A percentile compares a stretch with the other conserved stretches of the same genome.
phyloP scores from a whole-genome alignment of 2,113 vertebrate genomes.

The Sander lucioperca region DNA sequence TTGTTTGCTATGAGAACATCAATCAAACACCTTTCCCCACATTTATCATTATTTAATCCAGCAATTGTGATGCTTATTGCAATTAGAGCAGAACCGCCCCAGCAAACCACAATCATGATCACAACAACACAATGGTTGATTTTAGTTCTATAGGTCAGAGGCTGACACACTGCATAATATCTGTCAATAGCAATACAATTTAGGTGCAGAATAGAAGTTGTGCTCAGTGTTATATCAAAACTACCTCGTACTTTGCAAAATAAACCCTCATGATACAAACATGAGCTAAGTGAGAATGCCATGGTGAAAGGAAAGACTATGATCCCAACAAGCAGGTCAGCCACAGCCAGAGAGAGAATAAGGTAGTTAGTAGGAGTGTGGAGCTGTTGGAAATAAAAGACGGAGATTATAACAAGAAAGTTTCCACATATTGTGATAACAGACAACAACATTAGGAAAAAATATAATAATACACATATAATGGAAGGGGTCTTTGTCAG shows the following conservation, averaged over 20 bases:
- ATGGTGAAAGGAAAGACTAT: slow-evolving; percentile 48
- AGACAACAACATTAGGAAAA: slow-evolving; percentile 32
- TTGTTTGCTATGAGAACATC: neutral
- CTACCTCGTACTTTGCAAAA: slow-evolving; percentile 59
- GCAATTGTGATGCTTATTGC: slow-evolving; percentile 72
- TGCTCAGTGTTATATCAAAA: slow-evolving; percentile 51
- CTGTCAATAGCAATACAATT: slow-evolving; percentile 67
- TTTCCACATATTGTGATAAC: slow-evolving; percentile 49
- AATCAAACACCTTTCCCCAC: slow-evolving; percentile 3
- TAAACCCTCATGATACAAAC: slow-evolving; percentile 44
- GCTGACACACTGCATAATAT: slow-evolving; percentile 67
- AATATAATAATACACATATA: slow-evolving; percentile 28
- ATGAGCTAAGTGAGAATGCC: slow-evolving; percentile 40
- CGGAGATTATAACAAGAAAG: slow-evolving; percentile 45
- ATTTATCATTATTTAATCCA: neutral
- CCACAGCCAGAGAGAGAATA: slow-evolving; percentile 48
- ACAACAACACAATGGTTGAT: slow-evolving; percentile 76
- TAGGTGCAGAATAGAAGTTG: slow-evolving; percentile 59
- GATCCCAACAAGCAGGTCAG: slow-evolving; percentile 43
- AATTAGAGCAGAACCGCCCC: slow-evolving; percentile 84
- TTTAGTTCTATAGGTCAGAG: slow-evolving; percentile 84
- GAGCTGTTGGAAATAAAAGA: slow-evolving; percentile 53
- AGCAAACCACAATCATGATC: slow-evolving; percentile 85
- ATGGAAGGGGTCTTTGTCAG: slow-evolving; percentile 25
- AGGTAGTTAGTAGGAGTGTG: slow-evolving; percentile 53